A percentile compares a stretch with the other conserved stretches of the same genome.
These are phyloP conservation scores for Colostygia pectinataria DNA, from an alignment of 2,888 invertebrate genomes.

Conservation along the genomic window DNA sequence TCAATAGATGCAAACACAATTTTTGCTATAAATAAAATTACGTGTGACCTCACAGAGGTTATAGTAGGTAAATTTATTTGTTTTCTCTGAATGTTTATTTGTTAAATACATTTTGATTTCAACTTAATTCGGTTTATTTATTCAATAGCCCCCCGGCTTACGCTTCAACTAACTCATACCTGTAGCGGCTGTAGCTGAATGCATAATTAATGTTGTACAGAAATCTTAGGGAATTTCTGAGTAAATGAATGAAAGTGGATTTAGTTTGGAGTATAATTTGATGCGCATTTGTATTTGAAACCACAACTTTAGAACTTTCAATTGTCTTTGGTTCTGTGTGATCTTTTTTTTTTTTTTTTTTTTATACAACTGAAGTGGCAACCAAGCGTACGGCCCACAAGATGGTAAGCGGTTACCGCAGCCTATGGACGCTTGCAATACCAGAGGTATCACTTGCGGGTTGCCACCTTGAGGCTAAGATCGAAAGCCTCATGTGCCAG, in stretches of 20 bases:
- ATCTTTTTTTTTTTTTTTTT: too few species aligned
- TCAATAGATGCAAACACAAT: conserved; percentile 1
- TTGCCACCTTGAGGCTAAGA: too few species aligned
- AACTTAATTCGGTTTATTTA: conserved; percentile 6
- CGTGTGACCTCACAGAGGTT: conserved; percentile 7
- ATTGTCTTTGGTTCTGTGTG: too few species aligned
- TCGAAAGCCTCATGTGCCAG: too few species aligned
- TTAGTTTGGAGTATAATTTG: background rate
- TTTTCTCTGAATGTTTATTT: conserved; percentile 10
- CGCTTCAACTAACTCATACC: conserved; percentile 8
- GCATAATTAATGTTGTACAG: conserved; percentile 6
- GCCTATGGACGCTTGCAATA: too few species aligned
- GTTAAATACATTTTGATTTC: conserved; percentile 12
- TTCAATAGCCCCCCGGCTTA: conserved; percentile 3
- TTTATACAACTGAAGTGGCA: too few species aligned
- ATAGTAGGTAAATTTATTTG: conserved; percentile 11
- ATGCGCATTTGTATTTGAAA: too few species aligned
- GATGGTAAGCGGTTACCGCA: too few species aligned
- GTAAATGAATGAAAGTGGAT: background rate
- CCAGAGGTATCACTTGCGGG: too few species aligned
- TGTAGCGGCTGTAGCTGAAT: conserved; percentile 13
- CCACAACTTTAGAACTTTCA: too few species aligned
- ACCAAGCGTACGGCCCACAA: too few species aligned
- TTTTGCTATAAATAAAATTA: conserved; percentile 8
- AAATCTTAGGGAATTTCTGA: conserved; percentile 5